phyloP scores from a whole-genome alignment of 2,113 vertebrate species.

The Sclerurus mexicanus region DNA sequence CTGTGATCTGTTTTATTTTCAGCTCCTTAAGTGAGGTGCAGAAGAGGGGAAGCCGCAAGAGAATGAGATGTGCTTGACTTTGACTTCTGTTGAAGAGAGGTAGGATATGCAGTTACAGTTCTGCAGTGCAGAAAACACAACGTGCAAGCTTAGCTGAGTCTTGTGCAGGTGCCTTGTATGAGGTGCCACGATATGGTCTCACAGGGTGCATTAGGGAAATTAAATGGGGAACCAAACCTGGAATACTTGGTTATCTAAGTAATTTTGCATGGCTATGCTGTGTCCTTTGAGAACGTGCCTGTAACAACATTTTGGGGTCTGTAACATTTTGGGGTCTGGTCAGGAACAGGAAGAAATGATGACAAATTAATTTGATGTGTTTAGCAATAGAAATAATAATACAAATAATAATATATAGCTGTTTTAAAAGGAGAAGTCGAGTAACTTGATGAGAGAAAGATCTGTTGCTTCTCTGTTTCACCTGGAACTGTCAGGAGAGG shows the following conservation, averaged over 20 bases:
- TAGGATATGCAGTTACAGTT: background rate
- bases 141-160: background rate
- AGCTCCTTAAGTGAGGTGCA: background rate
- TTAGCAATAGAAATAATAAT: background rate
- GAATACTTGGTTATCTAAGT: background rate
- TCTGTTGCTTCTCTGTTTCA: background rate
- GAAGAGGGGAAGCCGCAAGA: background rate
- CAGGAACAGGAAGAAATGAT: background rate
- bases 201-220: background rate
- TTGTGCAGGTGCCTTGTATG: background rate
- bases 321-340: too few relatives aligned
- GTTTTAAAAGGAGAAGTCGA: background rate
- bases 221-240: background rate
- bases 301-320: background rate
- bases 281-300: background rate
- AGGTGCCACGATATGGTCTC: background rate
- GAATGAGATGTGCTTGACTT: background rate
- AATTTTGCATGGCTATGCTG: background rate
- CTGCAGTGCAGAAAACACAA: background rate
- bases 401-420: background rate
- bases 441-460: background rate
- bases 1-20: background rate
- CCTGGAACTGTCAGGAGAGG: background rate
- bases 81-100: background rate
- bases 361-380: background rate